Conservation (phyloP, 35 echinoderm and acorn worm species). For the Heliocidaris tuberculata region DNA sequence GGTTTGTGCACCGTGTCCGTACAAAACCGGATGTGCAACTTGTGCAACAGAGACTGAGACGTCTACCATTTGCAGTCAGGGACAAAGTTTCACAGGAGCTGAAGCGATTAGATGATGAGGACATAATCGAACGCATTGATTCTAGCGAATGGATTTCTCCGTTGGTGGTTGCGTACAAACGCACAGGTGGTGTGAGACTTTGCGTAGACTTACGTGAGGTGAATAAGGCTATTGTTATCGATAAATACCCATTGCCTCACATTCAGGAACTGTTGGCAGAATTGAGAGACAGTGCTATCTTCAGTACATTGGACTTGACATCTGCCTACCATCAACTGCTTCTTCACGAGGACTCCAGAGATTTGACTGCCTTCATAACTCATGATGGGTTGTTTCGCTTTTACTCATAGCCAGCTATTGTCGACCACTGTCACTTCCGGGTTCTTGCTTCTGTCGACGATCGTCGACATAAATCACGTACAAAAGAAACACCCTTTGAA, state of each 20-base stretch:
- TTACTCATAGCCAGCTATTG: too few relatives aligned
- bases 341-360: too few relatives aligned
- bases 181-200: constrained; percentile 20
- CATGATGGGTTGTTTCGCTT: too few relatives aligned
- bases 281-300: constrained; percentile 20
- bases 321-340: constrained; percentile 54
- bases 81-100: constrained; percentile 52
- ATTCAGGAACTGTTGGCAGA: constrained; percentile 30
- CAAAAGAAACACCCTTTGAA: too few relatives aligned
- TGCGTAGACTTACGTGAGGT: constrained; percentile 34
- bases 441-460: too few relatives aligned
- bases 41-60: constrained; percentile 57
- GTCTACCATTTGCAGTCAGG: constrained; percentile 54
- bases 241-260: constrained; percentile 62
- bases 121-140: constrained; percentile 65
- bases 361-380: too few relatives aligned
- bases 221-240: background rate
- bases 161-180: constrained; percentile 52
- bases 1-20: constrained; percentile 48
- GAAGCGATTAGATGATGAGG: constrained; percentile 27
- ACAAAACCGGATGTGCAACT: constrained; percentile 41
- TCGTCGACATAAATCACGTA: too few relatives aligned
- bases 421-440: too few relatives aligned
- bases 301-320: constrained; percentile 48
- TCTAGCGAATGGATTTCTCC: constrained; percentile 75